Percentiles rank a stretch among this genome's conserved stretches.
Evolutionary conservation across 2,113 vertebrate genomes (phyloP).

Genomic region (Nettapus auritus): DNA sequence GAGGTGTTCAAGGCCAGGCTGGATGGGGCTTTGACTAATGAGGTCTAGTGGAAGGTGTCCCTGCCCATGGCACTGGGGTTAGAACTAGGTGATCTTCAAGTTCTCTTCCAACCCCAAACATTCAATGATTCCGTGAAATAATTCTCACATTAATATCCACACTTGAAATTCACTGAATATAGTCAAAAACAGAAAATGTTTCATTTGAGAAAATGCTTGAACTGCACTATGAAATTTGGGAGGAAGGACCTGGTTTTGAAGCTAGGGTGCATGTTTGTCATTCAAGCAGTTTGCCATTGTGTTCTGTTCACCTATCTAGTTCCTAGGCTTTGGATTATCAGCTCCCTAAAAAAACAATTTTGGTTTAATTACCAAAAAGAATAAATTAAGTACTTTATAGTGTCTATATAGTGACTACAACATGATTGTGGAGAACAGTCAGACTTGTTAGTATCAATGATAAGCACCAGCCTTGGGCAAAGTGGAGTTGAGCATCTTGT

Average conservation of each 20-base stretch:
- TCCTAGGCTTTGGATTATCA: neutral
- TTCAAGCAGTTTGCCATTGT: neutral
- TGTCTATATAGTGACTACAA: neutral
- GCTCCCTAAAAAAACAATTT: neutral
- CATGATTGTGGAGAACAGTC: neutral
- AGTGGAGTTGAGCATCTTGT: too few relatives aligned
- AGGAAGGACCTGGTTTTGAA: neutral
- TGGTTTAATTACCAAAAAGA: neutral
- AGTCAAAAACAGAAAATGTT: neutral
- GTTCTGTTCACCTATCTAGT: neutral
- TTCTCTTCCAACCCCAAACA: too few relatives aligned
- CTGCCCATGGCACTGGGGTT: too few relatives aligned
- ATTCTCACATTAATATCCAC: neutral
- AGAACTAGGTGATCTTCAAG: too few relatives aligned
- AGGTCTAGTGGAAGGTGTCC: too few relatives aligned
- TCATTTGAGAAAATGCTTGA: neutral
- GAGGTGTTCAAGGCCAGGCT: too few relatives aligned
- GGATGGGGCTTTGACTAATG: too few relatives aligned
- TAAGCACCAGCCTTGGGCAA: too few relatives aligned
- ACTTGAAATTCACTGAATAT: neutral
- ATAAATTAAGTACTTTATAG: neutral
- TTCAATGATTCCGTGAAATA: neutral
- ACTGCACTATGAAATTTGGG: fast-evolving
- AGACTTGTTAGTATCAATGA: too few relatives aligned
- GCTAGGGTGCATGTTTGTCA: neutral